These are phyloP conservation scores for Gastrophysa polygoni DNA, from an alignment of 2,888 invertebrate species.

Conservation along the genomic window DNA sequence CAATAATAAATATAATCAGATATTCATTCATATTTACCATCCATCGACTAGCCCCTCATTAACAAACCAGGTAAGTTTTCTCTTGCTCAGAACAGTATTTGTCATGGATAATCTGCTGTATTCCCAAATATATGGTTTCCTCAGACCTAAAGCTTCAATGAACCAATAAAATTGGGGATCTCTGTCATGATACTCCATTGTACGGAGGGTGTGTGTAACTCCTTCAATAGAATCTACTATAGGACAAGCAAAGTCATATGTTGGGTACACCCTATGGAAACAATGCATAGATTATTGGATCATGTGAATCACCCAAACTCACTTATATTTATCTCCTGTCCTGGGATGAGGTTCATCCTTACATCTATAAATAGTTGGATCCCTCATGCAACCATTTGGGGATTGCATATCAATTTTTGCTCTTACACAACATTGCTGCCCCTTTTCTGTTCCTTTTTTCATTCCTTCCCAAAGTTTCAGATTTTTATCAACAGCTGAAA, in stretches of 20 bases:
- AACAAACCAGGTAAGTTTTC: conserved; percentile 98
- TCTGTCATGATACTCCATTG: conserved; percentile 98
- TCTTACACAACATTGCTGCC: conserved; percentile 91
- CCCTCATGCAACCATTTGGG: conserved; percentile 94
- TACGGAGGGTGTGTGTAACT: conserved; percentile 96
- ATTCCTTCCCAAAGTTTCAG: conserved; percentile 93
- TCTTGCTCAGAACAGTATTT: conserved; percentile 96
- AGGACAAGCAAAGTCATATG: conserved; percentile 99
- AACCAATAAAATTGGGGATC: conserved; percentile 99
- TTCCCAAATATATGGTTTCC: conserved; percentile 95
- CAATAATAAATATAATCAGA: too few species aligned
- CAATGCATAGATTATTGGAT: conserved; percentile 1
- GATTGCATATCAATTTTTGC: conserved; percentile 98
- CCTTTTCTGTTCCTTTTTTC: conserved; percentile 79
- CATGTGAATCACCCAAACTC: conserved; percentile 35
- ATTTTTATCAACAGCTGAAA: conserved; percentile 77
- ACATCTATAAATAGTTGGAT: conserved; percentile 98
- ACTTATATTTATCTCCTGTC: conserved; percentile 96
- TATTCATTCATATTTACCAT: conserved; percentile 77
- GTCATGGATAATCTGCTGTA: conserved; percentile 97
- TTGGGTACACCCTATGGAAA: conserved; percentile 89
- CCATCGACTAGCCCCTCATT: conserved; percentile 93
- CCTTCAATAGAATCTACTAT: conserved; percentile 98
- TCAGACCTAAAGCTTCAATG: conserved; percentile 81
- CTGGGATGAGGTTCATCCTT: conserved; percentile 94